Conservation (phyloP, 2,888 invertebrate species). For the Lithophane socia region DNA sequence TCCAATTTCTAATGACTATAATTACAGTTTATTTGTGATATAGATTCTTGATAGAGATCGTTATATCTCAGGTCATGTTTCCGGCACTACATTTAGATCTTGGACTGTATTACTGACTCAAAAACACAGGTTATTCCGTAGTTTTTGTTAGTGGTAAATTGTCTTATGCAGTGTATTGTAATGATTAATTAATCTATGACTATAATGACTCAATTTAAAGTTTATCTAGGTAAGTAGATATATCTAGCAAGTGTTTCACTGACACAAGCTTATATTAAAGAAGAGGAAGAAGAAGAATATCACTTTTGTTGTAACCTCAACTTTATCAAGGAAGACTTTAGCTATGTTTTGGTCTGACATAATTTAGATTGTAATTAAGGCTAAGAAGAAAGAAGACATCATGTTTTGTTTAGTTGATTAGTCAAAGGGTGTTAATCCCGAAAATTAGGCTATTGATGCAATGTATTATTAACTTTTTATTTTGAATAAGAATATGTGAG, state of each 20-base stretch:
- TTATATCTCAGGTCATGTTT: conserved; percentile 47
- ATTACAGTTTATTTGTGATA: conserved; percentile 13
- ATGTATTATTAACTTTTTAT: not conserved
- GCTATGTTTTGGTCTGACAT: not conserved
- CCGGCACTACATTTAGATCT: conserved; percentile 50
- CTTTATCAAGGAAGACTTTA: not conserved
- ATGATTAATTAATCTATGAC: conserved; percentile 28
- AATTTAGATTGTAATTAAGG: not conserved
- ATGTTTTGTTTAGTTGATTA: not conserved
- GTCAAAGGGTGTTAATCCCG: not conserved
- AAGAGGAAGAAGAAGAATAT: not conserved
- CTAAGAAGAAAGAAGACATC: not conserved
- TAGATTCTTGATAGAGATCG: conserved; percentile 18
- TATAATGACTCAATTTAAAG: conserved; percentile 19
- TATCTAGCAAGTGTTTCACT: not conserved
- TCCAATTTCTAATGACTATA: conserved; percentile 50
- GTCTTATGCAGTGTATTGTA: conserved; percentile 14
- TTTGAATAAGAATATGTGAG: not conserved
- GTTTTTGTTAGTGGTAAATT: conserved; percentile 33
- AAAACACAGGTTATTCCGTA: conserved; percentile 23
- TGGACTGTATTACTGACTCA: conserved; percentile 19
- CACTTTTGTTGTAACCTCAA: not conserved
- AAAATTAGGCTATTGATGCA: not conserved
- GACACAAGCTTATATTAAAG: not conserved
- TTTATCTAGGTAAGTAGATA: not conserved